Conservation (phyloP, 2,797 vertebrate species). For the Brotogeris chrysoptera region DNA sequence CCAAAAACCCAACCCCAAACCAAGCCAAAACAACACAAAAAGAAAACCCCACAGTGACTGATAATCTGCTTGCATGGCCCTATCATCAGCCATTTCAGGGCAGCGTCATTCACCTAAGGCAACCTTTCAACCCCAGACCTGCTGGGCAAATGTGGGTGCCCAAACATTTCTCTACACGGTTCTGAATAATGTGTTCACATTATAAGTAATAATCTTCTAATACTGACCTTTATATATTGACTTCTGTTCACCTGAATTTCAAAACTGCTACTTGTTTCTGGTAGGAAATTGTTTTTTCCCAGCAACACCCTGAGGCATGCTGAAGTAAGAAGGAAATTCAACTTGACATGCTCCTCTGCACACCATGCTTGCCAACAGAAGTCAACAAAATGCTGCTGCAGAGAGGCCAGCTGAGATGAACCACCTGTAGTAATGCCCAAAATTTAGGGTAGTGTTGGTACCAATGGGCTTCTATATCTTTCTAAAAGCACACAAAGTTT, state of each 20-base stretch:
- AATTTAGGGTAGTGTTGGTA: not conserved
- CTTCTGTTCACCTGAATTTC: not conserved
- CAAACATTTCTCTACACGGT: not conserved
- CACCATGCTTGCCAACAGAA: not conserved
- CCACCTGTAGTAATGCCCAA: not conserved
- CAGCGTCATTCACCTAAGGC: not conserved
- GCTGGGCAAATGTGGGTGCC: not conserved
- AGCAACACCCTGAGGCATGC: not conserved
- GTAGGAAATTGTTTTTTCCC: not conserved
- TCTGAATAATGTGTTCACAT: not conserved
- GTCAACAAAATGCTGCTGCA: not conserved
- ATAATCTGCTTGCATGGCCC: not conserved
- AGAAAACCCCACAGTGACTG: rapidly evolving
- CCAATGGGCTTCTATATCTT: not conserved
- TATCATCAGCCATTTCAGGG: not conserved
- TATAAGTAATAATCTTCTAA: not conserved
- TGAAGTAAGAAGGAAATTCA: not conserved
- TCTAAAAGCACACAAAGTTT: not conserved
- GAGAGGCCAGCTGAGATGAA: not conserved
- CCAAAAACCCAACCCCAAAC: rapidly evolving
- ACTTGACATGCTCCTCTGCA: not conserved
- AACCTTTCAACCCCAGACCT: not conserved
- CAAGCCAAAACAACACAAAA: not conserved
- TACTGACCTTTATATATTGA: not conserved
- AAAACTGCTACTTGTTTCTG: not conserved